phyloP scores from a whole-genome alignment of 2,888 invertebrate genomes.

The Sthenelais limicola region DNA sequence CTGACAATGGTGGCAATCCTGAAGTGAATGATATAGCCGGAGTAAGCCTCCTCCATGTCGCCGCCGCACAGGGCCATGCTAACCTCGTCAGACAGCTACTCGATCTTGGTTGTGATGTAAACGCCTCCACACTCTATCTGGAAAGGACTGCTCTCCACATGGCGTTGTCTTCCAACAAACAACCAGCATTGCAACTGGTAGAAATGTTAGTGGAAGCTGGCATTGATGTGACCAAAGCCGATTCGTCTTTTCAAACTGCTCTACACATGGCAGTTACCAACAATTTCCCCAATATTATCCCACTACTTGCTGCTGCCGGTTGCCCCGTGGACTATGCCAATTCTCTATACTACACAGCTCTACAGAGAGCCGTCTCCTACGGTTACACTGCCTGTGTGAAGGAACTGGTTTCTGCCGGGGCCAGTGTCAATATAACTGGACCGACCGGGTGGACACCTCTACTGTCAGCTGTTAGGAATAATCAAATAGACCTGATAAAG shows the following conservation, averaged over 20 bases:
- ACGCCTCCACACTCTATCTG: background rate
- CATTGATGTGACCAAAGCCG: background rate
- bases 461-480: conserved; percentile 17
- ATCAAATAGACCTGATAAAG: conserved; percentile 5
- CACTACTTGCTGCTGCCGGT: conserved; percentile 1
- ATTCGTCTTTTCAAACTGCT: background rate
- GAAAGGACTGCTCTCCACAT: conserved; percentile 20
- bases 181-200: background rate
- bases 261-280: conserved; percentile 30
- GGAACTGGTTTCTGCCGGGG: conserved; percentile 23
- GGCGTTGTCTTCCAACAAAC: background rate
- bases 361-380: conserved; percentile 14
- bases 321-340: conserved; percentile 2
- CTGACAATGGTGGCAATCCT: too few relatives aligned
- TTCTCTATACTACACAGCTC: conserved; percentile 9
- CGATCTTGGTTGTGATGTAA: conserved; percentile 15
- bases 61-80: conserved; percentile 22
- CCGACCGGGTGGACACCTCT: conserved; percentile 15
- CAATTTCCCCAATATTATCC: background rate
- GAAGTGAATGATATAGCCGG: background rate
- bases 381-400: background rate
- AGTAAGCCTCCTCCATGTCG: conserved; percentile 36
- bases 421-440: conserved; percentile 21
- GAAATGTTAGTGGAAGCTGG: conserved; percentile 28
- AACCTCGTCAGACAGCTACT: conserved; percentile 24